Base-by-base conservation (phyloP, 1,140 invertebrate species). In the Saccostrea glomerata region DNA sequence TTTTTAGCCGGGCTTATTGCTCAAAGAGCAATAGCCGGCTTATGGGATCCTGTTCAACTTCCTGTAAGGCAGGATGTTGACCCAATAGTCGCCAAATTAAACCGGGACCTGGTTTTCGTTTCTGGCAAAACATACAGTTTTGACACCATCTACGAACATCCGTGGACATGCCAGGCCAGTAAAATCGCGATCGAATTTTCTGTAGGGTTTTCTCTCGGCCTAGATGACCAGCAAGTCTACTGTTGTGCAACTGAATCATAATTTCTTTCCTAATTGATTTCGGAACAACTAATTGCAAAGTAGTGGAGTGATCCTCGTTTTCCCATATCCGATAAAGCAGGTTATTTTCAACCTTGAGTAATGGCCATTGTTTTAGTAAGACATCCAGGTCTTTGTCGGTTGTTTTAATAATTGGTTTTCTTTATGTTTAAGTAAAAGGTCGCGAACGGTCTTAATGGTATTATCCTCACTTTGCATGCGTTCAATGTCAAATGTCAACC, bases 131-230 rank as follows among this genome's bases (percentile, higher is more conserved):
- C 30, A 60, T 56, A 84, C 88, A 89, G 17, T 85, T 58, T 86
- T 82, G 56, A 63, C 87, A 89, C 89, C 89, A 91, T 7, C 54
- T 55, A 17, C 15, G 2, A 20, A 91, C 63, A 36, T 85, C 63
- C 5, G 84, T 60, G 0, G 73, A 25, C 82, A 89, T 88, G 1
- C 58, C 63, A 23, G 86, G 87, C 90, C 90, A 91, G 73, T 90
- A 90, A 83, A 88, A 88, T n/a, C 15, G 54, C 58, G n/a, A 73
- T 20, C 56, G 82, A n/a, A 91, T 84, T 2, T 36, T 23, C 23
- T 73, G 20, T 70, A 84, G 13, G 36, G 86, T 90, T 66, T 84
- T 87, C 30, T 89, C 86, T n/a, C 87, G 55, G n/a, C 90, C 89
- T 36, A 47, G 40, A 47, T 47, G 40, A 47, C 40, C 40, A 47